A percentile compares a stretch with the other conserved stretches of the same genome.
These are phyloP conservation scores for Clarias macrocephalus DNA, from an alignment of 2,113 vertebrate genomes.

Conservation along the genomic window DNA sequence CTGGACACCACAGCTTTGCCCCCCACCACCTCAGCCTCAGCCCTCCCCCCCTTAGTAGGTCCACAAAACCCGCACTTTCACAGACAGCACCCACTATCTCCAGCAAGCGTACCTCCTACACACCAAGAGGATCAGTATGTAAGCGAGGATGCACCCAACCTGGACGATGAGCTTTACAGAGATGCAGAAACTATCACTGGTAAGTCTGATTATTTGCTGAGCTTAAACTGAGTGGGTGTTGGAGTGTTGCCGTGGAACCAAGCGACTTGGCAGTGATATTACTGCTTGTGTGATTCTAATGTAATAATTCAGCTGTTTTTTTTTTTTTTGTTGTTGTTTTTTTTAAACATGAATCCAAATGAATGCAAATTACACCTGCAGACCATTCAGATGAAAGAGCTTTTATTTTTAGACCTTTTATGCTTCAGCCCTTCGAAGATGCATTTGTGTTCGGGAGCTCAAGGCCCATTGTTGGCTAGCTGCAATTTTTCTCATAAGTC, in stretches of 20 bases:
- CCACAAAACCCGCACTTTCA: slow-evolving; percentile 52
- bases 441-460: background rate
- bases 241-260: background rate
- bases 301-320: slow-evolving; percentile 2
- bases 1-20: slow-evolving; percentile 88
- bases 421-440: background rate
- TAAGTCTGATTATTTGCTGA: slow-evolving; percentile 61
- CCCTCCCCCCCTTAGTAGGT: slow-evolving; percentile 68
- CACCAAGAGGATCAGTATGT: slow-evolving; percentile 84
- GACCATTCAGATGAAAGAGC: background rate
- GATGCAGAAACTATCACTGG: slow-evolving; percentile 98
- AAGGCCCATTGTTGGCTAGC: background rate
- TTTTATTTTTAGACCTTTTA: slow-evolving; percentile 1
- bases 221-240: background rate
- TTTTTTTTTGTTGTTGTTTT: background rate
- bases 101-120: slow-evolving; percentile 68
- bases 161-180: slow-evolving; percentile 74
- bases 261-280: background rate
- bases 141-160: slow-evolving; percentile 75
- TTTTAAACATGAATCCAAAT: background rate
- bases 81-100: slow-evolving; percentile 58
- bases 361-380: background rate
- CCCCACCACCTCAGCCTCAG: slow-evolving; percentile 77
- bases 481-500: no score
- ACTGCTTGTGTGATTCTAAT: background rate